Evolutionary conservation across 2,888 invertebrate genomes (phyloP), one percentile per base, ranked within the genome.

Genomic region (Agonopterix arenella): DNA sequence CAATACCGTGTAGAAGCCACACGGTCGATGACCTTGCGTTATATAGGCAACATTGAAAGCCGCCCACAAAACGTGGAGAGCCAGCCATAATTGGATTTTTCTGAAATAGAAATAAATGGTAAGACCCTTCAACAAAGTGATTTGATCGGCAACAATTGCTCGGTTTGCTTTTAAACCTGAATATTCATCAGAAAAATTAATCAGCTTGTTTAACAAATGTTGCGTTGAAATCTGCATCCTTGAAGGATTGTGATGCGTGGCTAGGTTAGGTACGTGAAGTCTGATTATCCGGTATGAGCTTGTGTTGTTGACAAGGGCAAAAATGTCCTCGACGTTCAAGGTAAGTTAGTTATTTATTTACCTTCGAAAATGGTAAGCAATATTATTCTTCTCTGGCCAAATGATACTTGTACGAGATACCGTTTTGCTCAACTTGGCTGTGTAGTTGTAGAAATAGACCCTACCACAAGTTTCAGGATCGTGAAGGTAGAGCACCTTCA

Each of bases 401-500:
- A 83, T 59, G 1, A 86, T 71, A 0, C 70, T 67, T 2, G 62
- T 54, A 0, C 55, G 9, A 40, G 7, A 52, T 42, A 1, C 40
- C 52, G 0, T 64, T 1, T 49, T 28, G 7, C 42, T 50, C 1
- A 50, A 8, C 2, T 56, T 54, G 0, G 82, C 81, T 7, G 28
- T 28, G 54, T 79, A 64, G 60, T 88, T 88, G 59, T 84, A 88
- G 63, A 82, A 80, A 48, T 71, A 67, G 2, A 80, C 53, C 8
- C 70, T 60, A 0, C 69, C 77, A 47, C 88, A 88, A 0, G 76
- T 72, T 5, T 60, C 66, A 11, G 88, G 88, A 50, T 89, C 88
- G 56, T 84, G 80, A 0, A 88, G 60, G 52, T 88, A 89, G 1
- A 86, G 55, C 4, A 86, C 59, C 55, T 88, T 88, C 36, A 79